A percentile compares a stretch with the other conserved stretches of the same genome.
phyloP scores from a whole-genome alignment of 2,113 vertebrate species.

The Oceanites oceanicus region DNA sequence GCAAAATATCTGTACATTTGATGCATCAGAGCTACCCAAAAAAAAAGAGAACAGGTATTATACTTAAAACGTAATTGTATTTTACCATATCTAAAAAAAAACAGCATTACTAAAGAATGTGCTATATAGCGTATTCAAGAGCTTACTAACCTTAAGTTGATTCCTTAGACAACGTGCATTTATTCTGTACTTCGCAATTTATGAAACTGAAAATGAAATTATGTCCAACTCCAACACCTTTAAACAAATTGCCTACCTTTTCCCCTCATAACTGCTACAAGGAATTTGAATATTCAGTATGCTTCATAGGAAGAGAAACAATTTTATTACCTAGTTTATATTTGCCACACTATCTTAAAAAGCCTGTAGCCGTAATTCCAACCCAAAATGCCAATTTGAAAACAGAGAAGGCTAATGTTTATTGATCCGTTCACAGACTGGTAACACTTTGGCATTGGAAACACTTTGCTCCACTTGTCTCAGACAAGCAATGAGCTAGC shows the following conservation, averaged over 20 bases:
- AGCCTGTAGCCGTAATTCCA: background rate
- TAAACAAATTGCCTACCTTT: background rate
- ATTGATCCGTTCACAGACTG: background rate
- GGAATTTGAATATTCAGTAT: background rate
- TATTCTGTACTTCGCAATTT: background rate
- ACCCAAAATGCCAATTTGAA: background rate
- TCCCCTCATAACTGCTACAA: background rate
- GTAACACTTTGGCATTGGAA: background rate
- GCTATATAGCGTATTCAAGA: background rate
- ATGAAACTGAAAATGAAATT: background rate
- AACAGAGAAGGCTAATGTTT: background rate
- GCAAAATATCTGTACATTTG: background rate
- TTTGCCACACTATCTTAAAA: background rate
- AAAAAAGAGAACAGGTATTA: background rate
- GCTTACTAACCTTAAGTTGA: background rate
- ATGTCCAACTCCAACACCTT: background rate
- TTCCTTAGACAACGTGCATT: background rate
- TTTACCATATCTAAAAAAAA: background rate
- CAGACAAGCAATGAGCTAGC: background rate
- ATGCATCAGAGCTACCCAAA: background rate
- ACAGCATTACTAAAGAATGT: background rate
- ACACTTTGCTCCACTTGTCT: background rate
- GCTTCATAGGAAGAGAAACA: background rate
- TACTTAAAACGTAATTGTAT: background rate
- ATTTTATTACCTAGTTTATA: background rate